These are phyloP conservation scores for Scelioninae gen. 1 DNA, from an alignment of 2,888 invertebrate genomes.

Conservation along the genomic window DNA sequence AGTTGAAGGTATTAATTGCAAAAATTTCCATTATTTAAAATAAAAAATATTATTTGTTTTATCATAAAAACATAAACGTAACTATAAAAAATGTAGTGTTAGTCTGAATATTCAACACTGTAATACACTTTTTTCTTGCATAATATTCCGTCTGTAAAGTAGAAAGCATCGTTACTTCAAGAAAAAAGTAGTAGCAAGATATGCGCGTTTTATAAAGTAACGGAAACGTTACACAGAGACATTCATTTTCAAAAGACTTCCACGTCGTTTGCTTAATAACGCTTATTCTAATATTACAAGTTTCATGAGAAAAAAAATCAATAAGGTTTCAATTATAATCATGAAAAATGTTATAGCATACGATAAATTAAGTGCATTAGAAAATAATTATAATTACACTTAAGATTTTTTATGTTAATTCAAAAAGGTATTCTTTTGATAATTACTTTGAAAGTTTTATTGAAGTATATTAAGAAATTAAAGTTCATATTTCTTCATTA, in stretches of 20 bases:
- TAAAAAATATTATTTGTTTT: constrained; percentile 4
- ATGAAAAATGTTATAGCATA: not conserved
- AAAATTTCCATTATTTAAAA: too few relatives aligned
- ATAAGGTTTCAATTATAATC: constrained; percentile 24
- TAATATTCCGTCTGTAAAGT: constrained; percentile 62
- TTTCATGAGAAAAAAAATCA: constrained; percentile 25
- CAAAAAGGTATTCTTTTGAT: not conserved
- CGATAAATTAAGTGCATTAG: not conserved
- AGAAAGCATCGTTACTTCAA: constrained; percentile 63
- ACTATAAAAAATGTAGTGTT: constrained; percentile 17
- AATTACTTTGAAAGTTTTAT: too few relatives aligned
- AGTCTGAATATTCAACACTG: constrained; percentile 38
- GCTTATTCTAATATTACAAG: constrained; percentile 50
- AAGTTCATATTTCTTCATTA: too few relatives aligned
- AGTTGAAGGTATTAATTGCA: not conserved
- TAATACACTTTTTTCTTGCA: constrained; percentile 35
- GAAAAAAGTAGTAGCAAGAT: constrained; percentile 62
- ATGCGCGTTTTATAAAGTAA: constrained; percentile 65
- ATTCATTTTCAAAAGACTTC: constrained; percentile 61
- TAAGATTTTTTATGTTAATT: not conserved
- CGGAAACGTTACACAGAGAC: constrained; percentile 60
- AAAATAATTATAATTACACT: not conserved
- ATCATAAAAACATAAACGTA: constrained; percentile 30
- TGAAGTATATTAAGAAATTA: too few relatives aligned
- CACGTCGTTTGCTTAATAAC: constrained; percentile 54